phyloP scores from a whole-genome alignment of 2,888 invertebrate genomes.

The Cryptocheilus praepositus region DNA sequence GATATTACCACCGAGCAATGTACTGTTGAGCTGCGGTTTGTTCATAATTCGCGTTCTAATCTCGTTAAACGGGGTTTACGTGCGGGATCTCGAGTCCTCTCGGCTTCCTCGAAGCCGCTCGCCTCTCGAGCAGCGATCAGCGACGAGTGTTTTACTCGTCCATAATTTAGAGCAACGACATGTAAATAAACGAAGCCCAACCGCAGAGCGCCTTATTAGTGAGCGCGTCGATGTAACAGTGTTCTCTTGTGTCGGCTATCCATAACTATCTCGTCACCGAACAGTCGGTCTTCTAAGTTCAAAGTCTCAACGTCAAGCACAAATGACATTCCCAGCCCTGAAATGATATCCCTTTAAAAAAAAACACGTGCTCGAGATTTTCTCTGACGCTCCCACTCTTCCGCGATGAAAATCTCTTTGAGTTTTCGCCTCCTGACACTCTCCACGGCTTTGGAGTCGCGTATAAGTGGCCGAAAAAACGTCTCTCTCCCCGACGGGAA shows the following conservation, averaged over 20 bases:
- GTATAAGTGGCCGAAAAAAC: too few relatives aligned
- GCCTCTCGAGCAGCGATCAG: conserved; percentile 49
- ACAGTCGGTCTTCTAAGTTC: too few relatives aligned
- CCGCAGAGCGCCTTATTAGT: conserved; percentile 38
- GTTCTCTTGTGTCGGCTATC: too few relatives aligned
- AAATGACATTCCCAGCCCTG: too few relatives aligned
- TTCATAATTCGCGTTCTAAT: conserved; percentile 38
- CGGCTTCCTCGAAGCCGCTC: conserved; percentile 46
- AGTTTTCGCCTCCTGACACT: too few relatives aligned
- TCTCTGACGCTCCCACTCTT: too few relatives aligned
- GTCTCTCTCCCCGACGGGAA: conserved; percentile 15
- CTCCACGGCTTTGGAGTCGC: too few relatives aligned
- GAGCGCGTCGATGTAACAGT: conserved; percentile 12
- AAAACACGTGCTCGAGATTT: too few relatives aligned
- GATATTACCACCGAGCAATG: background rate
- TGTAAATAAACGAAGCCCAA: conserved; percentile 60
- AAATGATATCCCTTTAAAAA: too few relatives aligned
- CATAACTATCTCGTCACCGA: too few relatives aligned
- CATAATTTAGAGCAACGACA: conserved; percentile 54
- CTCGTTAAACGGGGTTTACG: conserved; percentile 46
- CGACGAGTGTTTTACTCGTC: conserved; percentile 61
- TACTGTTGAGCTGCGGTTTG: conserved; percentile 2
- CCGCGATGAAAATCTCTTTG: too few relatives aligned
- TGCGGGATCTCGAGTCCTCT: conserved; percentile 16
- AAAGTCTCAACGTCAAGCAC: too few relatives aligned